Evolutionary conservation across 2,888 invertebrate species (phyloP).

Genomic region (Amblyjoppa proteus): DNA sequence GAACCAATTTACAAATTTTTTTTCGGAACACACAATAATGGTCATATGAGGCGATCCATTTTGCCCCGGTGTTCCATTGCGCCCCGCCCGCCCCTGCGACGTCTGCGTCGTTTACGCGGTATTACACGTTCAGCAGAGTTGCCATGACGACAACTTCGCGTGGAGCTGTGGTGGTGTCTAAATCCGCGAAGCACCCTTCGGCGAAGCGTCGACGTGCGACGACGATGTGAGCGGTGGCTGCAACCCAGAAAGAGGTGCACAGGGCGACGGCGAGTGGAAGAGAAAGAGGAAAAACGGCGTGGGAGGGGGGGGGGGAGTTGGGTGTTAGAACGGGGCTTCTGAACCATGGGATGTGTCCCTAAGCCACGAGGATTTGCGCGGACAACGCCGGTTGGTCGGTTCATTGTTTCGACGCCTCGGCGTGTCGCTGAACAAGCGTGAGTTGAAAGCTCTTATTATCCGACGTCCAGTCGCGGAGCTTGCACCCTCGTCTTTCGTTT

Average conservation of each 20-base stretch:
- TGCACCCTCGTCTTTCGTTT: constrained; percentile 9
- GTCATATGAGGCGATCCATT: too few relatives aligned
- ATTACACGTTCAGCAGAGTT: constrained; percentile 69
- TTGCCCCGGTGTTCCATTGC: background rate
- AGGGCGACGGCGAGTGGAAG: constrained; percentile 3
- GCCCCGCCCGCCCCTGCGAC: background rate
- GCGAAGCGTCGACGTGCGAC: constrained; percentile 43
- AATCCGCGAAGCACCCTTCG: constrained; percentile 76
- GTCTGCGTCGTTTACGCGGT: background rate
- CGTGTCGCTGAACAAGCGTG: constrained; percentile 33
- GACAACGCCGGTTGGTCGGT: constrained; percentile 82
- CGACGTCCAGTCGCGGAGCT: constrained; percentile 36
- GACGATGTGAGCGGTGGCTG: constrained; percentile 31
- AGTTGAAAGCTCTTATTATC: constrained; percentile 48
- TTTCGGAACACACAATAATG: too few relatives aligned
- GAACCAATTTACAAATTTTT: too few relatives aligned
- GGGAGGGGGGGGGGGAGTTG: constrained; percentile 1
- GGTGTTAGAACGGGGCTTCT: constrained; percentile 29
- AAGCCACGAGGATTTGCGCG: constrained; percentile 82
- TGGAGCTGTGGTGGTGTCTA: constrained; percentile 75
- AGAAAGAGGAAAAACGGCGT: constrained; percentile 27
- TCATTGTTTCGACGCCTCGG: constrained; percentile 83
- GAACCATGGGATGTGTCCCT: constrained; percentile 53
- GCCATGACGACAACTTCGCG: constrained; percentile 78
- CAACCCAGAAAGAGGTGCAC: constrained; percentile 8